Conservation (phyloP, 2,888 invertebrate species). For the Platycnemis pennipes region DNA sequence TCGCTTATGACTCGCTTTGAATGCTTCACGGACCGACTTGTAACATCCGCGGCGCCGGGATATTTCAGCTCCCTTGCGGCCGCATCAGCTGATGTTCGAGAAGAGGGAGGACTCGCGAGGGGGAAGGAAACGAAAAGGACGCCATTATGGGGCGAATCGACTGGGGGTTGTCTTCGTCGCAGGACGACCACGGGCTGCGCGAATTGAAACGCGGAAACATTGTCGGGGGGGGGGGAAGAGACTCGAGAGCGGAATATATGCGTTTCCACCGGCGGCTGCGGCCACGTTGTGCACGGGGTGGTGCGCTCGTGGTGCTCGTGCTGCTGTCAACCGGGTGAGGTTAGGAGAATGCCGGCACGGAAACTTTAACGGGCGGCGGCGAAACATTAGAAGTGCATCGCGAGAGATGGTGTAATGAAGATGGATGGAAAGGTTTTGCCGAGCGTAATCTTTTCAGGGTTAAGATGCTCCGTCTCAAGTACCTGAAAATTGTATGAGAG, state of each 20-base stretch:
- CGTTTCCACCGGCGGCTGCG: not conserved
- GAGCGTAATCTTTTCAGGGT: not conserved
- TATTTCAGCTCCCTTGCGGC: too few relatives aligned
- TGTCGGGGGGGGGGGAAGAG: not conserved
- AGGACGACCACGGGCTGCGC: not conserved
- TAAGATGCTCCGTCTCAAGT: not conserved
- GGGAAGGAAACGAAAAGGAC: too few relatives aligned
- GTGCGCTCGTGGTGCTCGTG: not conserved
- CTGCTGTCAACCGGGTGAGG: not conserved
- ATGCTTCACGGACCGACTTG: too few relatives aligned
- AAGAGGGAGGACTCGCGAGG: too few relatives aligned
- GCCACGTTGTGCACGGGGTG: not conserved
- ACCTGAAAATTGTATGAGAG: not conserved
- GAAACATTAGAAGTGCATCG: not conserved
- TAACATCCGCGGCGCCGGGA: too few relatives aligned
- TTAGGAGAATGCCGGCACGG: not conserved
- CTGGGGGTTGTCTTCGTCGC: not conserved
- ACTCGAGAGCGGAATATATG: not conserved
- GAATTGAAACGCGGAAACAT: not conserved
- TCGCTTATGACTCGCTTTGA: too few relatives aligned
- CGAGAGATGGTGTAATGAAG: not conserved
- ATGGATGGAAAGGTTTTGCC: not conserved
- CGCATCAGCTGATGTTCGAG: too few relatives aligned
- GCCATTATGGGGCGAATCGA: not conserved
- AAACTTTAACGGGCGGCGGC: not conserved